phyloP scores from a whole-genome alignment of 2,888 invertebrate genomes.

The Himalopsyche anomala region DNA sequence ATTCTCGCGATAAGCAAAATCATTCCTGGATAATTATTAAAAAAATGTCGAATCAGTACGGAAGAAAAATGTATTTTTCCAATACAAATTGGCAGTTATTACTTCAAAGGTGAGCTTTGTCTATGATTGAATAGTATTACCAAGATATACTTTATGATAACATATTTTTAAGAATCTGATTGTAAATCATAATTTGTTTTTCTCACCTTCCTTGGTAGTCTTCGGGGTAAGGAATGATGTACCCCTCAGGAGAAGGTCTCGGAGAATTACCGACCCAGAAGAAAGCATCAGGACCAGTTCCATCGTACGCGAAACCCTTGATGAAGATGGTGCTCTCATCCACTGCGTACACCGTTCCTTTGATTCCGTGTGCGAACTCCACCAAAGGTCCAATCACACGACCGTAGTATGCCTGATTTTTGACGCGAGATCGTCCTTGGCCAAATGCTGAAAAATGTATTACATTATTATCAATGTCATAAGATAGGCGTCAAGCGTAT shows the following conservation, averaged over 20 bases:
- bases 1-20: too few relatives aligned
- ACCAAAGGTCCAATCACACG: conserved; percentile 84
- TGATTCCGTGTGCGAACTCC: conserved; percentile 87
- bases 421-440: conserved; percentile 63
- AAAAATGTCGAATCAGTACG: too few relatives aligned
- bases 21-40: too few relatives aligned
- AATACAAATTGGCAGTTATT: too few relatives aligned
- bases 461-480: too few relatives aligned
- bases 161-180: too few relatives aligned
- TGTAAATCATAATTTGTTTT: neutral
- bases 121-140: too few relatives aligned
- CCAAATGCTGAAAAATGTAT: conserved; percentile 46
- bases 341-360: conserved; percentile 90
- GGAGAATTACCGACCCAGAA: conserved; percentile 93
- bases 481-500: too few relatives aligned
- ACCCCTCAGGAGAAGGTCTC: conserved; percentile 88
- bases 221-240: conserved; percentile 91
- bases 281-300: conserved; percentile 90
- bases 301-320: conserved; percentile 91
- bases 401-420: conserved; percentile 84
- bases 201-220: conserved; percentile 87
- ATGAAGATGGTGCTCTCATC: conserved; percentile 93
- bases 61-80: too few relatives aligned
- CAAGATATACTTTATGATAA: too few relatives aligned
- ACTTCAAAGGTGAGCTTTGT: too few relatives aligned